phyloP scores from a whole-genome alignment of 2,888 invertebrate genomes.

The Exocentrus adspersus region DNA sequence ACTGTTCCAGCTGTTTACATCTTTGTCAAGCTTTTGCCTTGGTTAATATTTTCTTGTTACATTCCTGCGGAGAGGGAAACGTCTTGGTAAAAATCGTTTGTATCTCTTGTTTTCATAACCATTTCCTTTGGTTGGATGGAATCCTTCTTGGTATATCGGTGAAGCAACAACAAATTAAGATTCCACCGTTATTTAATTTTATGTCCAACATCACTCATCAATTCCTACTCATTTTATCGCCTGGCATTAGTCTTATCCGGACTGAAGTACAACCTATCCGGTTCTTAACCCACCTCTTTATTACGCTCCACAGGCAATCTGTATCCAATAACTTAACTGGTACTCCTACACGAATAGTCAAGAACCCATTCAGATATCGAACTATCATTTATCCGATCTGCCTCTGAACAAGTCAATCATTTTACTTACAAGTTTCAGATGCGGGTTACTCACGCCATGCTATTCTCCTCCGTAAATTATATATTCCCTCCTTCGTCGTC shows the following conservation, averaged over 20 bases:
- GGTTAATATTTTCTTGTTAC: no score
- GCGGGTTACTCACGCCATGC: slow-evolving; percentile 27
- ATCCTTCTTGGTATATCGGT: no score
- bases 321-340: slow-evolving; percentile 14
- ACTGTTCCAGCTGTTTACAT: no score
- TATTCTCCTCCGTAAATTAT: slow-evolving; percentile 12
- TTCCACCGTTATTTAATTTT: no score
- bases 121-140: no score
- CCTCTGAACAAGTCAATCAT: slow-evolving; percentile 27
- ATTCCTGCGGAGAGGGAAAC: no score
- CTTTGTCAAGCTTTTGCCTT: no score
- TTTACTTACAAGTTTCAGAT: slow-evolving; percentile 20
- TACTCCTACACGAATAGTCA: slow-evolving; percentile 5
- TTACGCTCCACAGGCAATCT: slow-evolving; percentile 21
- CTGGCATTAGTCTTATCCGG: slow-evolving; percentile 14
- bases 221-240: no score
- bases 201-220: no score
- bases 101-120: no score
- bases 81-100: no score
- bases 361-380: slow-evolving; percentile 17
- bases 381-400: slow-evolving; percentile 17
- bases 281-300: slow-evolving; percentile 10
- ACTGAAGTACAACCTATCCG: slow-evolving; percentile 15
- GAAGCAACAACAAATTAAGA: no score
- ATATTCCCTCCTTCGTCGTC: background rate